A percentile compares a stretch with the other conserved stretches of the same genome.
These are phyloP conservation scores for Anarsia innoxiella DNA, from an alignment of 2,888 invertebrate species.

Conservation along the genomic window DNA sequence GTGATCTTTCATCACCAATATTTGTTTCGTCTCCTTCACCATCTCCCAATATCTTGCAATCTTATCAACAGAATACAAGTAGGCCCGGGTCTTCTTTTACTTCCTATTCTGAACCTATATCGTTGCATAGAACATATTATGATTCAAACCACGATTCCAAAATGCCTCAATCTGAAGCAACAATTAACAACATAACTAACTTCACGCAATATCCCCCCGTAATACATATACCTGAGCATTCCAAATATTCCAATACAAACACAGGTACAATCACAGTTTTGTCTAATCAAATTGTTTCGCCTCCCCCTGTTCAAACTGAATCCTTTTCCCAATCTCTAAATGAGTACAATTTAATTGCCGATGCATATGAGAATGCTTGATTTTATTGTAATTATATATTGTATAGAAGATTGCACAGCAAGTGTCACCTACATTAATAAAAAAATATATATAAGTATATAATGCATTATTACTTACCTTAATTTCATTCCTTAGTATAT, in stretches of 20 bases:
- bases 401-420: too few species aligned
- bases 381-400: not conserved
- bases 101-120: not conserved
- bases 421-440: too few species aligned
- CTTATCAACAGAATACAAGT: not conserved
- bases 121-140: not conserved
- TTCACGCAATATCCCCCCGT: not conserved
- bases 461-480: constrained; percentile 4
- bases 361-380: not conserved
- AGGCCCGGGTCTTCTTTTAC: not conserved
- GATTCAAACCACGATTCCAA: too few species aligned
- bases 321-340: not conserved
- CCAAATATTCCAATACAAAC: not conserved
- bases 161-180: too few species aligned
- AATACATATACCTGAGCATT: not conserved
- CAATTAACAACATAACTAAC: not conserved
- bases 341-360: not conserved
- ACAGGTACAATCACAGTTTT: not conserved
- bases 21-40: too few species aligned
- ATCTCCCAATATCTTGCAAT: too few species aligned
- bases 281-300: not conserved
- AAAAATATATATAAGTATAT: not conserved
- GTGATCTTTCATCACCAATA: not conserved
- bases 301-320: not conserved
- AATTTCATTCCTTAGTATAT: constrained; percentile 8